These are phyloP conservation scores for Eriocheir sinensis DNA, from an alignment of 1,140 invertebrate species.

Conservation along the genomic window DNA sequence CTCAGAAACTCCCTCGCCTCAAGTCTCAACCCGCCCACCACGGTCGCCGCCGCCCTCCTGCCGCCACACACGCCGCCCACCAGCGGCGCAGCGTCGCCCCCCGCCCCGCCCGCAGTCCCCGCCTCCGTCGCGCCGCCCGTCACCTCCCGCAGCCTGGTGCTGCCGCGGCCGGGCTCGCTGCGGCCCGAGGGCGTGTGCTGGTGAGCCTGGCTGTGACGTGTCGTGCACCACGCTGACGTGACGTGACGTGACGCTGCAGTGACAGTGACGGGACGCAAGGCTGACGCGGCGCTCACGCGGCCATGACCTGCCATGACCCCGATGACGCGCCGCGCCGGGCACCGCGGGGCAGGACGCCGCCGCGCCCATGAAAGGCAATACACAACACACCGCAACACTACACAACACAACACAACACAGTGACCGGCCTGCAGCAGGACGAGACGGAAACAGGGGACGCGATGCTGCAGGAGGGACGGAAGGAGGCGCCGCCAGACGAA, in stretches of 20 bases:
- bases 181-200: slow-evolving; percentile 70
- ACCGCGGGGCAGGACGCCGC: not conserved
- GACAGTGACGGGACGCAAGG: not conserved
- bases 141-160: slow-evolving; percentile 41
- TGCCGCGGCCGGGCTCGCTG: slow-evolving; percentile 57
- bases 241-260: not conserved
- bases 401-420: too few species aligned
- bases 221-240: not conserved
- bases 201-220: slow-evolving; percentile 48
- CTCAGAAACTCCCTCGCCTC: slow-evolving; percentile 59
- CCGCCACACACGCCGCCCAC: slow-evolving; percentile 49
- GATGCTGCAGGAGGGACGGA: too few species aligned
- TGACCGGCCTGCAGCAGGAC: too few species aligned
- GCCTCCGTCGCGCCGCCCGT: slow-evolving; percentile 33
- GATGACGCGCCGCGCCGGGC: not conserved
- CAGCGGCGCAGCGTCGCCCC: not conserved
- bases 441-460: too few species aligned
- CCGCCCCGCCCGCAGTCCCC: not conserved
- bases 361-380: too few species aligned
- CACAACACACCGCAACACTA: too few species aligned
- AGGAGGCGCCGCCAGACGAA: too few species aligned
- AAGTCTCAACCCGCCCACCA: slow-evolving; percentile 34
- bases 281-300: not conserved
- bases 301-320: not conserved
- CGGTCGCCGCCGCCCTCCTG: slow-evolving; percentile 45